Evolutionary conservation across 2,797 vertebrate genomes (phyloP).

Genomic region (Benthosema pterotum): DNA sequence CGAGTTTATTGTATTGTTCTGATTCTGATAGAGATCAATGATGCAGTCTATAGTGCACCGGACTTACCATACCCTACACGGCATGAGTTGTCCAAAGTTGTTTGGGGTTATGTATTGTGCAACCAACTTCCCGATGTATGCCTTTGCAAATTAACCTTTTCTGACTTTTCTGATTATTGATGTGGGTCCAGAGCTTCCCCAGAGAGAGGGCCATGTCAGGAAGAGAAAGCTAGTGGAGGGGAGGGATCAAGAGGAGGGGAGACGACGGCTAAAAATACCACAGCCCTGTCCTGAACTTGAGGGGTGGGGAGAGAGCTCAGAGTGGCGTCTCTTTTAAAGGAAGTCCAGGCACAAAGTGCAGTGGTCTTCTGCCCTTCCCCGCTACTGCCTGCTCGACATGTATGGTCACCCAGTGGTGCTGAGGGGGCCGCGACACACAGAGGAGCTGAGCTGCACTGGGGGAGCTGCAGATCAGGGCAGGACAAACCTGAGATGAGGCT

Average conservation of each 20-base stretch:
- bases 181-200: too few relatives aligned
- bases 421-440: too few relatives aligned
- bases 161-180: too few relatives aligned
- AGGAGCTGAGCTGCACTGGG: slow-evolving; percentile 4
- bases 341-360: slow-evolving; percentile 45
- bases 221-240: neutral
- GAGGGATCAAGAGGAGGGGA: neutral
- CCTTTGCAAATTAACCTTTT: too few relatives aligned
- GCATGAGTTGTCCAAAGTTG: too few relatives aligned
- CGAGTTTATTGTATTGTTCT: too few relatives aligned
- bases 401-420: slow-evolving; percentile 50
- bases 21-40: too few relatives aligned
- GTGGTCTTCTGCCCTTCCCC: slow-evolving; percentile 22
- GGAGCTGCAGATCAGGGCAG: neutral
- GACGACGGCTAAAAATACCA: slow-evolving; percentile 37
- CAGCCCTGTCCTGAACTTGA: slow-evolving; percentile 28
- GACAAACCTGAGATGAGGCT: neutral
- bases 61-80: too few relatives aligned
- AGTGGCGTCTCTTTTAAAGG: slow-evolving; percentile 63
- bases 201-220: too few relatives aligned
- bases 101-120: too few relatives aligned
- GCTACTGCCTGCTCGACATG: slow-evolving; percentile 52
- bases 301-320: slow-evolving; percentile 40
- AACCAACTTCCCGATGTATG: too few relatives aligned
- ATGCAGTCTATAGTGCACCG: too few relatives aligned